A percentile compares a stretch with the other conserved stretches of the same genome.
Conservation (phyloP, 2,797 vertebrate species). For the Tinamus major region DNA sequence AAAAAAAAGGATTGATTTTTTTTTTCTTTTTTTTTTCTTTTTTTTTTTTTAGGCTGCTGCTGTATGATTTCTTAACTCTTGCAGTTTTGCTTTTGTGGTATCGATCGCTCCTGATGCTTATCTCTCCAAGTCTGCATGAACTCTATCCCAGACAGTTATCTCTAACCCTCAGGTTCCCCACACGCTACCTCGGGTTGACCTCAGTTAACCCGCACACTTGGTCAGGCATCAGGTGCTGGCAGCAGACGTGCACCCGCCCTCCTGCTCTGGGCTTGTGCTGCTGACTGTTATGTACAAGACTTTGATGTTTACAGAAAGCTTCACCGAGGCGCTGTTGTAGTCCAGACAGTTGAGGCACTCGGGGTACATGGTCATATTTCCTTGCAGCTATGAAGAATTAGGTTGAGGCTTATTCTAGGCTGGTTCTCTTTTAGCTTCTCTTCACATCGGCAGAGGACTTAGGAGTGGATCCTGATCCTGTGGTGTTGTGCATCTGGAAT, state of each 20-base stretch:
- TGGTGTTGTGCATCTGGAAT: neutral
- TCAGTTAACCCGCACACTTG: constrained; percentile 35
- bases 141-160: constrained; percentile 35
- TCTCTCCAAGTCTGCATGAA: neutral
- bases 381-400: neutral
- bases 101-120: constrained; percentile 63
- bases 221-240: neutral
- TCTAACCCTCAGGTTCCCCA: neutral
- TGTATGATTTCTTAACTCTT: constrained; percentile 61
- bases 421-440: neutral
- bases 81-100: constrained; percentile 60
- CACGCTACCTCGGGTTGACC: constrained; percentile 26
- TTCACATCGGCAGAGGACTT: neutral
- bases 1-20: constrained; percentile 43
- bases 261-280: neutral
- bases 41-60: constrained; percentile 36
- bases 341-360: neutral
- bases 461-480: neutral
- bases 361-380: neutral
- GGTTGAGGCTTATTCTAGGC: neutral
- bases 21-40: constrained; percentile 41
- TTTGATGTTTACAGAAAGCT: neutral
- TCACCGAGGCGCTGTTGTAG: neutral
- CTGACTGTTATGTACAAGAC: neutral
- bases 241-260: neutral